These are phyloP conservation scores for Phasianus colchicus DNA, from an alignment of 2,113 vertebrate genomes.

Conservation along the genomic window DNA sequence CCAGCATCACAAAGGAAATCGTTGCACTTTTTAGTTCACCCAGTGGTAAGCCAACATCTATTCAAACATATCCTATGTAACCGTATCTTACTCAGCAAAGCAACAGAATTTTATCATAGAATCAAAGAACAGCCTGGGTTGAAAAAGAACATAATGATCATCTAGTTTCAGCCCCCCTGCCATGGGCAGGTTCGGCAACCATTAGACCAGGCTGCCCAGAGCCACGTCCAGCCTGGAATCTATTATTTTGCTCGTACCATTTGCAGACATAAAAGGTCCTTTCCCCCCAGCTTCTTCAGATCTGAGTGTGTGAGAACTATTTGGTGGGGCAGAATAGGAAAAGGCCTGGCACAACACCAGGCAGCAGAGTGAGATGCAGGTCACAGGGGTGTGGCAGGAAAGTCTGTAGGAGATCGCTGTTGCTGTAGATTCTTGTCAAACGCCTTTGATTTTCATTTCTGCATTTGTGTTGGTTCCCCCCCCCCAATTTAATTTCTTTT, in stretches of 20 bases:
- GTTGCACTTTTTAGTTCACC: background rate
- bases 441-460: background rate
- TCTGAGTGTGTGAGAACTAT: rapidly evolving
- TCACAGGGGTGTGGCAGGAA: too few species aligned
- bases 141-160: too few species aligned
- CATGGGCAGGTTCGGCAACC: too few species aligned
- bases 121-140: too few species aligned
- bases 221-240: too few species aligned
- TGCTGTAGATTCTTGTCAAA: background rate
- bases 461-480: background rate
- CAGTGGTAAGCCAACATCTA: rapidly evolving
- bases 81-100: background rate
- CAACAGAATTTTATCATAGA: background rate
- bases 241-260: background rate
- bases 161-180: too few species aligned
- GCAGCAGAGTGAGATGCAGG: background rate
- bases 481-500: background rate
- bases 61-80: rapidly evolving
- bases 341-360: background rate
- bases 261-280: background rate
- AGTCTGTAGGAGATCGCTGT: background rate
- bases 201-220: too few species aligned
- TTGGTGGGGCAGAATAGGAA: background rate
- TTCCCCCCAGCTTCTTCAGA: background rate
- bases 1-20: background rate